These are phyloP conservation scores for Phodopus roborovskii DNA, from an alignment of 2,113 vertebrate species.

Conservation along the genomic window DNA sequence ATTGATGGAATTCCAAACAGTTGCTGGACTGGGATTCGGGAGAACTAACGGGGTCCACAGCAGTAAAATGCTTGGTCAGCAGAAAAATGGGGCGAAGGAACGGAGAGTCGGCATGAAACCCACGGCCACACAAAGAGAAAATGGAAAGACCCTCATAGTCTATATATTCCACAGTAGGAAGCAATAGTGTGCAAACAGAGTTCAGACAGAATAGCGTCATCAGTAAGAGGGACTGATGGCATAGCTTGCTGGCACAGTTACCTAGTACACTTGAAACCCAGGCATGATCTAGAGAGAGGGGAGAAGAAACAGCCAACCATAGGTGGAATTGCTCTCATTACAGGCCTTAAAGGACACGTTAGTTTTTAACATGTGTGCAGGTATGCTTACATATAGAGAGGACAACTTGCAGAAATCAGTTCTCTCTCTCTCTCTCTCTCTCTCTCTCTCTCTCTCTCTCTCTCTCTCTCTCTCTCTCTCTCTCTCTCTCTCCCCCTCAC, in stretches of 20 bases:
- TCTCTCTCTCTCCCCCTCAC: background rate
- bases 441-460: no score
- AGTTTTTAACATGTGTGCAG: background rate
- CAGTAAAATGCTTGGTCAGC: background rate
- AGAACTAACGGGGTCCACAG: background rate
- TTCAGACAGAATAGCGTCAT: background rate
- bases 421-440: background rate
- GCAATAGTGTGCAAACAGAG: background rate
- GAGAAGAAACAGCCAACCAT: slow-evolving; percentile 19
- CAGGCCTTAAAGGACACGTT: background rate
- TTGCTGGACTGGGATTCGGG: background rate
- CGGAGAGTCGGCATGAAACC: background rate
- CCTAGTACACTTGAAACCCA: background rate
- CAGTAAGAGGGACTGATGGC: background rate
- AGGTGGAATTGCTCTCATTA: background rate
- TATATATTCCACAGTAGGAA: background rate
- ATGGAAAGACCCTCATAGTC: background rate
- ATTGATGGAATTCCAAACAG: slow-evolving; percentile 3
- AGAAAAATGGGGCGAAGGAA: background rate
- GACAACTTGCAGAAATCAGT: background rate
- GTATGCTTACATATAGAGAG: background rate
- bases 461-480: no score
- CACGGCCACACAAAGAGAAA: background rate
- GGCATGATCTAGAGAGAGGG: background rate
- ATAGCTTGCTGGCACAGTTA: background rate